Conservation (phyloP, 1,140 invertebrate species). For the Tribolium castaneum region DNA sequence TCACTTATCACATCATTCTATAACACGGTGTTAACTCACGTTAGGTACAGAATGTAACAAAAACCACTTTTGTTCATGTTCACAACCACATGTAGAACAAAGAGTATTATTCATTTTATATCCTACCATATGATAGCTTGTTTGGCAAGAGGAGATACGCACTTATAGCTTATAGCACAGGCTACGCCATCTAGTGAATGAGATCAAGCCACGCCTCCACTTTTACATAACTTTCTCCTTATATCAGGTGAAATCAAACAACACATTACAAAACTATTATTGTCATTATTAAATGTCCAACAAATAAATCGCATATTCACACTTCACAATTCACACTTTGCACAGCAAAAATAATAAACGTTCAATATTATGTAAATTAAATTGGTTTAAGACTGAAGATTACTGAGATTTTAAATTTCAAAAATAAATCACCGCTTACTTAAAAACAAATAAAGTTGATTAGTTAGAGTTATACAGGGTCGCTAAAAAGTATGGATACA, state of each 20-base stretch:
- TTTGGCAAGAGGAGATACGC: neutral
- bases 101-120: neutral
- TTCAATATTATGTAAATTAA: no score
- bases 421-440: no score
- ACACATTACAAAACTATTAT: no score
- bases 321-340: no score
- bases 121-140: slow-evolving; percentile 10
- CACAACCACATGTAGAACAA: neutral
- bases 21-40: neutral
- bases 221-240: neutral
- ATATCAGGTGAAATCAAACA: neutral
- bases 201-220: neutral
- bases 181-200: neutral
- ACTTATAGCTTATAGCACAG: neutral
- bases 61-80: neutral
- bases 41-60: neutral
- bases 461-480: no score
- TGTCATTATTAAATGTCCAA: no score
- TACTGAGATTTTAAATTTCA: no score
- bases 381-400: no score
- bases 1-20: neutral
- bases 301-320: no score
- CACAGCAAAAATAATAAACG: no score
- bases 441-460: no score
- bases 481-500: no score